Conservation (phyloP, 2,888 invertebrate genomes). For the Drosophila pullipes region DNA sequence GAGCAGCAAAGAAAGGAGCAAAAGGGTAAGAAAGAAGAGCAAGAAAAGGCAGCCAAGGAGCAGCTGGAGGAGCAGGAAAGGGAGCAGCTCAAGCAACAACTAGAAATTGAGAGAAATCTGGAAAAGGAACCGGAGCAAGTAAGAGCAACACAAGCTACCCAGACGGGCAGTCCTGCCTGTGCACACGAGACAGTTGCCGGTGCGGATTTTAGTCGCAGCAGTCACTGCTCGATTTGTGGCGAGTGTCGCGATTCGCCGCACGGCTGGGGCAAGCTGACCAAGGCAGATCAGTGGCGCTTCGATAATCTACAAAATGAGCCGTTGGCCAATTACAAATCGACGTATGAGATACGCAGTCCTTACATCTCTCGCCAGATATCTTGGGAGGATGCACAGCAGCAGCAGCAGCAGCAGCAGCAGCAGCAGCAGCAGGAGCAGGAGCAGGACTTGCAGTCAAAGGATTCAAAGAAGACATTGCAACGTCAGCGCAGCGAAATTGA, state of each 20-base stretch:
- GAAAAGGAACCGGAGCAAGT: not conserved
- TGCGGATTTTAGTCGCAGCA: conserved; percentile 17
- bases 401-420: conserved; percentile 11
- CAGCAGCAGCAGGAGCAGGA: conserved; percentile 14
- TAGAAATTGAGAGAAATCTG: not conserved
- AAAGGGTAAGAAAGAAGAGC: not conserved
- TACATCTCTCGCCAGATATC: conserved; percentile 80
- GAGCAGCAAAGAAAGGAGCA: not conserved
- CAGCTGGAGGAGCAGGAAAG: not conserved
- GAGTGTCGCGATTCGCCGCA: conserved; percentile 65
- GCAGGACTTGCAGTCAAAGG: conserved; percentile 4
- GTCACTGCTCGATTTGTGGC: conserved; percentile 60
- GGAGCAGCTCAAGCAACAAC: not conserved
- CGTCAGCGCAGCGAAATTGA: conserved; percentile 67
- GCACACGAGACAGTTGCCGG: conserved; percentile 10
- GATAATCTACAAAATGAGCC: conserved; percentile 69
- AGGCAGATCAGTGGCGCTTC: conserved; percentile 75
- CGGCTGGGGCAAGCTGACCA: conserved; percentile 69
- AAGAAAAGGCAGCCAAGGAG: not conserved
- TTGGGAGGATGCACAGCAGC: conserved; percentile 74
- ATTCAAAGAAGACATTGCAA: conserved; percentile 36
- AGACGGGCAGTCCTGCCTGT: conserved; percentile 3
- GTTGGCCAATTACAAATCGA: conserved; percentile 79
- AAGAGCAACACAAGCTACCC: not conserved
- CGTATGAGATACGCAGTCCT: conserved; percentile 81